Evolutionary conservation across 1,140 invertebrate genomes (phyloP), one percentile per base, ranked within the genome.

Genomic region (Protaetia brevitarsis): DNA sequence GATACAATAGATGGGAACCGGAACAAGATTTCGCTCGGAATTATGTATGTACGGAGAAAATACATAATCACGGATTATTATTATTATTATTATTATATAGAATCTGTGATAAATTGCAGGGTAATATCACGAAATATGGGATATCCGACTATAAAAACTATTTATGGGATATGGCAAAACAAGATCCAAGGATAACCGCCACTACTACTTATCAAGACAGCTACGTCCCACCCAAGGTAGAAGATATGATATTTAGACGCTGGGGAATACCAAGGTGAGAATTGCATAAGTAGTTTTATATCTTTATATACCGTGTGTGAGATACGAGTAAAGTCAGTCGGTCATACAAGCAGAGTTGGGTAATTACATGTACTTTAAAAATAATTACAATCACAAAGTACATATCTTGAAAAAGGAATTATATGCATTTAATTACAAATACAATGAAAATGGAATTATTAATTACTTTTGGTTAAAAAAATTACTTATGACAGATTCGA

Each of bases 41-140:
- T 28, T 66, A 29, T 41, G 65, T 66, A 45, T 23, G 36, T 6
- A 61, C 16, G 11, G 1, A 36, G 34, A 59, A 29, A 23, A 8
- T 16, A 26, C 2, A 23, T 16, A 16, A 41, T 37, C 2, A 41
- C 26, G 23, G 4, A 0, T n/a, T 28, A 7, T 27, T 13, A 19
- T 7, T 23, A 4, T 5, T 23, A 2, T 2, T 23, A 51, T 51
- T 51, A 51, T 51, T n/a, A n/a, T n/a, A n/a, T n/a, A n/a, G n/a
- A n/a, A n/a, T n/a, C n/a, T n/a, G n/a, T n/a, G n/a, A n/a, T n/a
- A 34, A 34, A 59, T 59, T 58, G 30, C 21, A 66, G 65, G 65
- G 65, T 3, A 66, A 61, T 31, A 31, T 66, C 29, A 66, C 65
- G 19, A 61, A 61, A 3, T 61, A 45, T 31, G 65, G 65, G 7